These are phyloP conservation scores for Bombus balteatus DNA, from an alignment of 1,140 invertebrate genomes.

Conservation along the genomic window DNA sequence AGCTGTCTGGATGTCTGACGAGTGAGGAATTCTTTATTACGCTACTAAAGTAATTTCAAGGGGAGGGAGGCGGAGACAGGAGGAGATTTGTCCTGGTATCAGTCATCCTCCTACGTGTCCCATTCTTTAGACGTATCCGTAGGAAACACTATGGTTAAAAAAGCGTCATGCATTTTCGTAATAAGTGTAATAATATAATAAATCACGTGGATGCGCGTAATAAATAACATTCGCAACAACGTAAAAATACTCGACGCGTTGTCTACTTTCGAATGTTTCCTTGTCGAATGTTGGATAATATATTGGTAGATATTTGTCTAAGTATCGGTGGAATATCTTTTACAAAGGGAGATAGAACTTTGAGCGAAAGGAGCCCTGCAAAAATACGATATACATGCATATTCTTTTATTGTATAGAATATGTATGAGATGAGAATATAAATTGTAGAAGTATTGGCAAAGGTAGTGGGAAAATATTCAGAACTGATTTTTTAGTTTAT, in stretches of 20 bases:
- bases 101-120: background rate
- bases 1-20: constrained; percentile 45
- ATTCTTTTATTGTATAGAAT: too few relatives aligned
- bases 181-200: too few relatives aligned
- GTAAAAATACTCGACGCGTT: too few relatives aligned
- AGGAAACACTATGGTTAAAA: background rate
- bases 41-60: constrained; percentile 23
- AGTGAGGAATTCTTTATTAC: constrained; percentile 49
- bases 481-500: too few relatives aligned
- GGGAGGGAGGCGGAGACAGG: background rate
- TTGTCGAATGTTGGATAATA: too few relatives aligned
- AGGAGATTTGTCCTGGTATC: background rate
- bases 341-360: background rate
- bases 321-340: background rate
- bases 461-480: too few relatives aligned
- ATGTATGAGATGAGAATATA: too few relatives aligned
- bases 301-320: too few relatives aligned
- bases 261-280: too few relatives aligned
- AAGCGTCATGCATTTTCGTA: too few relatives aligned
- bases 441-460: too few relatives aligned
- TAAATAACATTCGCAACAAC: background rate
- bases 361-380: background rate
- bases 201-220: background rate
- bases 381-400: background rate
- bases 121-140: background rate